These are phyloP conservation scores for Diuraphis noxia DNA, from an alignment of 1,140 invertebrate genomes.

Conservation along the genomic window DNA sequence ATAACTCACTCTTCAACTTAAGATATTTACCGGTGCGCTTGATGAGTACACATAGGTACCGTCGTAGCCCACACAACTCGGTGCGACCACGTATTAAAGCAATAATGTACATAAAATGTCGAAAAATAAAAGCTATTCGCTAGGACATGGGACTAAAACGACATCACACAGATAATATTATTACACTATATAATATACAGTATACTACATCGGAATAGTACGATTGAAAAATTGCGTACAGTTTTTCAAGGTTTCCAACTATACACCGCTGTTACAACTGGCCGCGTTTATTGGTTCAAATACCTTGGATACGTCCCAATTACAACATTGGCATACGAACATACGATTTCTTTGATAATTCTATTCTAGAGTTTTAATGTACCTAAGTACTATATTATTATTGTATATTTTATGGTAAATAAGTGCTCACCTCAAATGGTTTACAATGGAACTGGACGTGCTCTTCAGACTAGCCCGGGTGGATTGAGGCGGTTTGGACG, in stretches of 20 bases:
- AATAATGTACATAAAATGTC: not conserved
- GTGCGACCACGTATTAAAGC: not conserved
- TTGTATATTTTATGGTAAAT: not conserved
- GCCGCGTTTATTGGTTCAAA: too few species aligned
- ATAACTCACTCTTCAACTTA: not conserved
- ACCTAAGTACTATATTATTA: too few species aligned
- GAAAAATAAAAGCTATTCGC: not conserved
- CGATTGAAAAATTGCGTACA: too few species aligned
- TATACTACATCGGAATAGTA: too few species aligned
- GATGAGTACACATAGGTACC: not conserved
- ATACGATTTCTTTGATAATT: not conserved
- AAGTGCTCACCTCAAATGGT: constrained; percentile 64
- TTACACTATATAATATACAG: too few species aligned
- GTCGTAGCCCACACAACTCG: not conserved
- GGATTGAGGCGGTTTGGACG: constrained; percentile 45
- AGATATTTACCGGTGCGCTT: not conserved
- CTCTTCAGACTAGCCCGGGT: constrained; percentile 56
- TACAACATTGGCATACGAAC: not conserved
- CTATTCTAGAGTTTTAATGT: too few species aligned
- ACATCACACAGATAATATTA: too few species aligned
- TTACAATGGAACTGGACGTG: constrained; percentile 63
- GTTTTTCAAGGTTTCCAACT: too few species aligned
- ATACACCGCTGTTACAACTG: too few species aligned
- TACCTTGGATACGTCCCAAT: not conserved
- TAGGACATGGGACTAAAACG: too few species aligned